Conservation (phyloP, 2,888 invertebrate genomes). For the Platerodrilus igneus region DNA sequence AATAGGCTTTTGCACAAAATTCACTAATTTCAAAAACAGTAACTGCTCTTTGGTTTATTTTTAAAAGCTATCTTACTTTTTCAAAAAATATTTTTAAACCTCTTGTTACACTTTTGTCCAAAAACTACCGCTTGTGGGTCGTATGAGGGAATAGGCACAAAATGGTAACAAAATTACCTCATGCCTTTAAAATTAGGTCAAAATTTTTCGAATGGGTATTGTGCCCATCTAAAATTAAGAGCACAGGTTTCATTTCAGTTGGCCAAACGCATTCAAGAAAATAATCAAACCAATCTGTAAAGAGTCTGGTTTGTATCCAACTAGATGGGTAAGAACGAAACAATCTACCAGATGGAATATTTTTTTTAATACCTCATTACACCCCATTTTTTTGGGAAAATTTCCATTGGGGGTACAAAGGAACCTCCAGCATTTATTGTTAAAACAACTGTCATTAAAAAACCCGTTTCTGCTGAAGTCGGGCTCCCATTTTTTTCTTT, state of each 20-base stretch:
- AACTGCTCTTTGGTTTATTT: too few relatives aligned
- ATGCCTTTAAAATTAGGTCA: slow-evolving; percentile 14
- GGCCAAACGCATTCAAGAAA: slow-evolving; percentile 24
- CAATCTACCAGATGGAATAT: slow-evolving; percentile 9
- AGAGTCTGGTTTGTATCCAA: slow-evolving; percentile 31
- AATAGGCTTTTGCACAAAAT: too few relatives aligned
- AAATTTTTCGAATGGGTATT: slow-evolving; percentile 19
- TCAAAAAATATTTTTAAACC: too few relatives aligned
- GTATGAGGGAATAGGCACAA: slow-evolving; percentile 18
- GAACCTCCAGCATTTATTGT: too few relatives aligned
- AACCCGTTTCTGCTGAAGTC: too few relatives aligned
- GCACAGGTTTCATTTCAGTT: slow-evolving; percentile 10
- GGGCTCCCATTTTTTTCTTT: too few relatives aligned
- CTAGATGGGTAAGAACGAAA: slow-evolving; percentile 26
- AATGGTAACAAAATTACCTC: slow-evolving; percentile 16
- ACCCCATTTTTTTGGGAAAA: too few relatives aligned
- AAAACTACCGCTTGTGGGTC: slow-evolving; percentile 18
- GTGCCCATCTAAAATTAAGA: slow-evolving; percentile 22
- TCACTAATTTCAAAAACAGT: too few relatives aligned
- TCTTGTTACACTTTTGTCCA: slow-evolving; percentile 21
- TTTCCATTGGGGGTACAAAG: too few relatives aligned
- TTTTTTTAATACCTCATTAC: too few relatives aligned
- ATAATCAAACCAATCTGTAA: slow-evolving; percentile 32
- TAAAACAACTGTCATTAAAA: too few relatives aligned
- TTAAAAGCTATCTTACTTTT: too few relatives aligned